phyloP scores from a whole-genome alignment of 2,888 invertebrate genomes.

The Cantharis lateralis region DNA sequence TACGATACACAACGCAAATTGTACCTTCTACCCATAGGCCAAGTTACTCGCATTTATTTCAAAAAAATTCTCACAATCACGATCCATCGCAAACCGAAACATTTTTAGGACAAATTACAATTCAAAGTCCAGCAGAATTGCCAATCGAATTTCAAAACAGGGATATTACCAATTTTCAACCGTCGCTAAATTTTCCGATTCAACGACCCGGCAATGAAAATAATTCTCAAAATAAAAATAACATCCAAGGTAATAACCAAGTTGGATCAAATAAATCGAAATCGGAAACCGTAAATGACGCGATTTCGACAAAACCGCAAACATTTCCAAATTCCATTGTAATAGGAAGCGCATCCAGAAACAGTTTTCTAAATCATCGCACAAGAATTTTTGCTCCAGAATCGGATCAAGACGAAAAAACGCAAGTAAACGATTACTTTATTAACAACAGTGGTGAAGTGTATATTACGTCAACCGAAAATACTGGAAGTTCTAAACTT shows the following conservation, averaged over 20 bases:
- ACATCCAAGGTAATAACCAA: background rate
- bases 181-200: constrained; percentile 32
- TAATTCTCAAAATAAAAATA: constrained; percentile 6
- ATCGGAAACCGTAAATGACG: constrained; percentile 21
- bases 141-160: constrained; percentile 41
- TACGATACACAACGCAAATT: constrained; percentile 15
- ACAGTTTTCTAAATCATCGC: constrained; percentile 46
- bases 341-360: constrained; percentile 32
- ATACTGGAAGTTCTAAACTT: constrained; percentile 41
- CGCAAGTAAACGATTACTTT: constrained; percentile 48
- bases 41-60: constrained; percentile 60
- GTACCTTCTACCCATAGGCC: constrained; percentile 47
- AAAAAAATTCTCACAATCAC: constrained; percentile 62
- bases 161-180: constrained; percentile 31
- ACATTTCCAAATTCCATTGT: constrained; percentile 16
- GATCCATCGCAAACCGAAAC: constrained; percentile 67
- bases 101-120: constrained; percentile 66
- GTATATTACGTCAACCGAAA: constrained; percentile 41
- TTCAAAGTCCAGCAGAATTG: constrained; percentile 64
- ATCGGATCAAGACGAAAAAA: constrained; percentile 36
- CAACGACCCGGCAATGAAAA: constrained; percentile 27
- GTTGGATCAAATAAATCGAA: background rate
- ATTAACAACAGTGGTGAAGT: constrained; percentile 51
- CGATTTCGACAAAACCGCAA: constrained; percentile 16
- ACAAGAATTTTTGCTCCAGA: constrained; percentile 50